Base-by-base conservation (phyloP, 2,888 invertebrate genomes). In the Trichogramma evanescens region DNA sequence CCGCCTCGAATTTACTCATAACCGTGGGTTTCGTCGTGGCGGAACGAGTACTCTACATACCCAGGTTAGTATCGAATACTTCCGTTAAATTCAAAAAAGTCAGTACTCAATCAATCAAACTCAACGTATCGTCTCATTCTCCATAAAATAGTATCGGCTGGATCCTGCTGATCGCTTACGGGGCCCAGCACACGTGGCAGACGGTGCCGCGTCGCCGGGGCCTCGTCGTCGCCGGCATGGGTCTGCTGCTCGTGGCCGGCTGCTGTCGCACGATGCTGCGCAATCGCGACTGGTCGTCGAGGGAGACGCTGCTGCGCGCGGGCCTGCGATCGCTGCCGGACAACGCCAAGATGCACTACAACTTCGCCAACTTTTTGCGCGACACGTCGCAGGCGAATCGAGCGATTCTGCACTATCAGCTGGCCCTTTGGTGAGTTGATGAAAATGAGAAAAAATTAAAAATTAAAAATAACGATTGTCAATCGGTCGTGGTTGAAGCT, bases 261-360 rank as follows among this genome's bases (percentile, higher is more conserved):
- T 85, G 86, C 44, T 83, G 85, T 64, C 83, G 87, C 68, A 89
- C 89, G 0, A 80, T 86, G 65, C 77, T 84, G 10, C 80, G 91
- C 66, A 91, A 91, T 74, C 79, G 83, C 59, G 90, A 90, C 72
- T 93, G 93, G 92, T 80, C 83, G 56, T 88, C 87, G 8, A 82
- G 91, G 68, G 91, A 91, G 74, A 83, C 87, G 2, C 79, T 92
- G 59, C 82, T 91, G 57, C 86, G 93, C 74, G 87, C 93, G 55
- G 93, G 93, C 53, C 80, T 93, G 59, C 82, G 85, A 66, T 87
- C 88, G 9, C 78, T 91, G 56, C 93, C 93, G 1, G 87, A 89
- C 79, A 94, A 93, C 76, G 92, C 93, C 59, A 93, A 93, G 80
- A 86, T 91, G 80, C 92, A 93, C 80, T 93, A 92, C 81, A 93